A percentile compares a stretch with the other conserved stretches of the same genome.
Conservation (phyloP, 2,888 invertebrate species). For the Nephrotoma appendiculata region DNA sequence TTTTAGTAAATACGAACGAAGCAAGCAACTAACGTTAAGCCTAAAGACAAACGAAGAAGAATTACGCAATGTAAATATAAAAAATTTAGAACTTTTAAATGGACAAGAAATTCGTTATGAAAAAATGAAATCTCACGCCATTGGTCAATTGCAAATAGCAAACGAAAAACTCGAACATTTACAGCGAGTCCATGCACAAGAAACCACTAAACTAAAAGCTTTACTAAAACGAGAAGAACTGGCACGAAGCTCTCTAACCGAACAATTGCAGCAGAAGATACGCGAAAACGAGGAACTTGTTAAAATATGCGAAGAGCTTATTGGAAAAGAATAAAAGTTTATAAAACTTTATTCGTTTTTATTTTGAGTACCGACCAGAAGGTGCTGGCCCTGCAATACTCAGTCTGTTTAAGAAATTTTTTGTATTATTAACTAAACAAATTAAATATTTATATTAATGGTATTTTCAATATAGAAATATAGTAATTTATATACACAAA, state of each 20-base stretch:
- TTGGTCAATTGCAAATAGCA: slow-evolving; percentile 76
- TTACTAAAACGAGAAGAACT: slow-evolving; percentile 82
- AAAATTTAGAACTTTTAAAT: slow-evolving; percentile 54
- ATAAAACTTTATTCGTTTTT: neutral
- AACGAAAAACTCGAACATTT: slow-evolving; percentile 70
- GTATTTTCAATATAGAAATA: neutral
- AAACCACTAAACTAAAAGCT: slow-evolving; percentile 72
- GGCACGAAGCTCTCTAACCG: slow-evolving; percentile 69
- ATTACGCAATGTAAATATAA: slow-evolving; percentile 41
- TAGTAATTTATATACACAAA: neutral
- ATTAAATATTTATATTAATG: neutral
- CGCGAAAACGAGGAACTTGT: slow-evolving; percentile 84
- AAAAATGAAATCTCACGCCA: slow-evolving; percentile 76
- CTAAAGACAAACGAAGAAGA: slow-evolving; percentile 27
- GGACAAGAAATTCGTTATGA: slow-evolving; percentile 73
- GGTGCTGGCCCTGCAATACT: neutral
- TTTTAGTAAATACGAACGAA: slow-evolving; percentile 31
- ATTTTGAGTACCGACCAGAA: neutral
- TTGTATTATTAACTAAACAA: neutral
- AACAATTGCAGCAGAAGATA: slow-evolving; percentile 73
- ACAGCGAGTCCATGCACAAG: slow-evolving; percentile 60
- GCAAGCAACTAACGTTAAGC: slow-evolving; percentile 31
- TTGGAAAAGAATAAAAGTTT: slow-evolving; percentile 28
- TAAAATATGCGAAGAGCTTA: slow-evolving; percentile 86
- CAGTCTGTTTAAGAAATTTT: neutral